phyloP scores from a whole-genome alignment of 2,888 invertebrate genomes.

The Harmothoe impar region DNA sequence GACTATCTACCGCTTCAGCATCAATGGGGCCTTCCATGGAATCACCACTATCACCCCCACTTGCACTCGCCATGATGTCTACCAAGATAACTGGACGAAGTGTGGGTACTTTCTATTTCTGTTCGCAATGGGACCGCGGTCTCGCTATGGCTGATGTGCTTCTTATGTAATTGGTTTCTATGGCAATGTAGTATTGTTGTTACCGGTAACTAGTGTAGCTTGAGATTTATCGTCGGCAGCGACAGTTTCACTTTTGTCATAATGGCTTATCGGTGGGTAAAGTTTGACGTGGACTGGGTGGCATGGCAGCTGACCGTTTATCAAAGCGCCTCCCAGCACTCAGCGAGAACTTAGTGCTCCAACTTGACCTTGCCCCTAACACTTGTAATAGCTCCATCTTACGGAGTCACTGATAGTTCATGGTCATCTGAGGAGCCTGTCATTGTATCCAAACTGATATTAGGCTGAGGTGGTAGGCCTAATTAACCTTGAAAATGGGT shows the following conservation, averaged over 20 bases:
- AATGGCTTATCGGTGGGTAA: neutral
- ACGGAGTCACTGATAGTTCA: neutral
- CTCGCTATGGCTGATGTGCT: too few relatives aligned
- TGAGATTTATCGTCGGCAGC: neutral
- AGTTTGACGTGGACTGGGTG: neutral
- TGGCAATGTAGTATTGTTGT: neutral
- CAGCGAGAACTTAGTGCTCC: neutral
- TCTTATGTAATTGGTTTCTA: neutral
- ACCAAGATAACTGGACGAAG: neutral
- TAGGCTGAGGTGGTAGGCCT: too few relatives aligned
- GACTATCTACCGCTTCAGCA: neutral
- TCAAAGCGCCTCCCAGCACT: neutral
- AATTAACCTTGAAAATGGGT: too few relatives aligned
- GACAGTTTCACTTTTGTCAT: conserved; percentile 14
- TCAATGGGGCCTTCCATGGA: neutral
- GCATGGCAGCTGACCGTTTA: neutral
- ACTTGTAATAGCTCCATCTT: neutral
- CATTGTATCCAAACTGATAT: neutral
- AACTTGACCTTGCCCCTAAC: neutral
- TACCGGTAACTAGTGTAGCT: neutral
- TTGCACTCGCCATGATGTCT: neutral
- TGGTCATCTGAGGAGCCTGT: neutral
- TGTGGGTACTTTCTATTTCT: neutral
- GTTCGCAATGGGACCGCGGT: too few relatives aligned
- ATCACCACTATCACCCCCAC: neutral